phyloP scores from a whole-genome alignment of 2,888 invertebrate genomes.

The Epinotia nisella region DNA sequence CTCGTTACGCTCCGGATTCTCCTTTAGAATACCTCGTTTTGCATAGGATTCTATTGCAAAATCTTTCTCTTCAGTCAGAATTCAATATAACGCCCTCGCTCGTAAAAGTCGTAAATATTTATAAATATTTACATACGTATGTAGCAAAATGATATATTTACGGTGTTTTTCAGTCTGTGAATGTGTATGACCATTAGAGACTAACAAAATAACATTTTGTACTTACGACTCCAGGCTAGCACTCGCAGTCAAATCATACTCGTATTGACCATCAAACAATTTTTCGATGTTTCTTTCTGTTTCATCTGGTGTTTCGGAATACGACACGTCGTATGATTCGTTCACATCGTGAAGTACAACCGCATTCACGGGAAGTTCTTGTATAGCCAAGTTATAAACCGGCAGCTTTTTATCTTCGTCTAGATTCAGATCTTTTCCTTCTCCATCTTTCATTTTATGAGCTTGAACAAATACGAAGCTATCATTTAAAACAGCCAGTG shows the following conservation, averaged over 20 bases:
- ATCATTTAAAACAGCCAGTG: slow-evolving; percentile 58
- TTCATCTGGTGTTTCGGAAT: slow-evolving; percentile 52
- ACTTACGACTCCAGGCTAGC: slow-evolving; percentile 77
- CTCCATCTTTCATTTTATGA: slow-evolving; percentile 54
- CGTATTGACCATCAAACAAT: slow-evolving; percentile 54
- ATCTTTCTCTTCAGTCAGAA: too few species aligned
- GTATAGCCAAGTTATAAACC: slow-evolving; percentile 51
- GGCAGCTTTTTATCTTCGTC: slow-evolving; percentile 48
- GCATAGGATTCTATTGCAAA: too few species aligned
- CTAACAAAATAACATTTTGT: neutral
- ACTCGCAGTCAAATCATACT: slow-evolving; percentile 55
- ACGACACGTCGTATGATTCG: slow-evolving; percentile 33
- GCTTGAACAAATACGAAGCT: slow-evolving; percentile 53
- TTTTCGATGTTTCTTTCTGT: slow-evolving; percentile 51
- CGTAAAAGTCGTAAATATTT: too few species aligned
- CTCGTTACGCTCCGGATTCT: too few species aligned
- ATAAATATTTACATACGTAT: too few species aligned
- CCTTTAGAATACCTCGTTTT: too few species aligned
- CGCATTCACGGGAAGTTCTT: slow-evolving; percentile 57
- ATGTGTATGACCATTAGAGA: too few species aligned
- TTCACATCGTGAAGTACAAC: slow-evolving; percentile 53
- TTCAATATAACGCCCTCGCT: too few species aligned
- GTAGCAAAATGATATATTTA: too few species aligned
- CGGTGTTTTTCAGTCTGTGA: too few species aligned
- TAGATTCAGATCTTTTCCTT: slow-evolving; percentile 45